A percentile compares a stretch with the other conserved stretches of the same genome.
Evolutionary conservation across 2,113 vertebrate species (phyloP).

Genomic region (Abramis brama): DNA sequence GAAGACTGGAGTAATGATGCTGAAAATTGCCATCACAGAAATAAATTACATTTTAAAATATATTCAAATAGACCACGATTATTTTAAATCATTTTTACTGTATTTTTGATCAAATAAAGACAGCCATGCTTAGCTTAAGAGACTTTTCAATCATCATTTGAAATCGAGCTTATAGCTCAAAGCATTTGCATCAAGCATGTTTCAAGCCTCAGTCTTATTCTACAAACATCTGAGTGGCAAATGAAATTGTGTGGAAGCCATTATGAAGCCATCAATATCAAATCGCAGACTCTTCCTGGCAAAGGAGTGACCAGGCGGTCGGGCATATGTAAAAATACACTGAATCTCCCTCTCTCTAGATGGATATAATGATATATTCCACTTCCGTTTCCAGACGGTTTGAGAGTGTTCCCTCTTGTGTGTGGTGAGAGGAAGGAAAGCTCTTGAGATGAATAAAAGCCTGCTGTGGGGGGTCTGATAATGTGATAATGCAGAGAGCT

Average conservation of each 20-base stretch:
- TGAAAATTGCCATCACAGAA: not conserved
- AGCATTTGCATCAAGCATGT: not conserved
- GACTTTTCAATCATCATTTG: not conserved
- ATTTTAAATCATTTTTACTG: not conserved
- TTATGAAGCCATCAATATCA: conserved; percentile 32
- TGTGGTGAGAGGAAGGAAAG: conserved; percentile 36
- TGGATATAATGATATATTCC: conserved; percentile 7
- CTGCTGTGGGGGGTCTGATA: conserved; percentile 44
- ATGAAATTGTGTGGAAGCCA: conserved; percentile 18
- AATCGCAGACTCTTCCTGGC: conserved; percentile 27
- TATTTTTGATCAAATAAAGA: too few species aligned
- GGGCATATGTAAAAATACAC: conserved; percentile 33
- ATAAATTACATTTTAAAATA: not conserved
- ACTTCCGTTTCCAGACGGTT: conserved; percentile 25
- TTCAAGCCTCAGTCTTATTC: not conserved
- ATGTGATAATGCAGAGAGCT: conserved; percentile 35
- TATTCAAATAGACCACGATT: not conserved
- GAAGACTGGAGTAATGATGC: not conserved
- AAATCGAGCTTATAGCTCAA: not conserved
- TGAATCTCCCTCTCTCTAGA: conserved; percentile 1
- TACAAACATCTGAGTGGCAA: not conserved
- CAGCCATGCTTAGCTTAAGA: not conserved
- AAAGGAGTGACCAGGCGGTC: conserved; percentile 14
- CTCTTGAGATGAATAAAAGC: conserved; percentile 37
- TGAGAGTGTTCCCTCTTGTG: conserved; percentile 37